A percentile compares a stretch with the other conserved stretches of the same genome.
Conservation (phyloP, 2,113 vertebrate species). For the Hassar affinis region DNA sequence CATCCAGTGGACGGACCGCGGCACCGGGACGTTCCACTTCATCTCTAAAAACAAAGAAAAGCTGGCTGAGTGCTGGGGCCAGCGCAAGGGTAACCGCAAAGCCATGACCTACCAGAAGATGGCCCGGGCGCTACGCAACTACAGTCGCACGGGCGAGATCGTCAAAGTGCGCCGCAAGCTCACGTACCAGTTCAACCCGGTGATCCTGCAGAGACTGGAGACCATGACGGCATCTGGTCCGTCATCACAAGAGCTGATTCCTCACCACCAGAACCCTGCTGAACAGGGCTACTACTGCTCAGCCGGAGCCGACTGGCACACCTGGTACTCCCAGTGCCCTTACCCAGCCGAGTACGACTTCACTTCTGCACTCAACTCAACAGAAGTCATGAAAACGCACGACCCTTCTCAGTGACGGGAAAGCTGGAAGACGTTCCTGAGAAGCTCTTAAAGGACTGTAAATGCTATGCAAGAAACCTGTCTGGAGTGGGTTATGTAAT, state of each 20-base stretch:
- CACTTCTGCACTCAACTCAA: conserved; percentile 58
- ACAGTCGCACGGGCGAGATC: conserved; percentile 93
- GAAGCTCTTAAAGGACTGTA: background rate
- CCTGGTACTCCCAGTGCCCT: conserved; percentile 74
- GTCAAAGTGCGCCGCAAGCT: conserved; percentile 91
- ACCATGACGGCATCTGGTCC: conserved; percentile 56
- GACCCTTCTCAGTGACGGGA: conserved; percentile 28
- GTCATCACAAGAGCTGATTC: conserved; percentile 68
- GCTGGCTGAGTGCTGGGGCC: conserved; percentile 92
- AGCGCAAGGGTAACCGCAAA: conserved; percentile 94
- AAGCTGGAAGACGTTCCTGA: background rate
- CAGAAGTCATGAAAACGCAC: conserved; percentile 54
- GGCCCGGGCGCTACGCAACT: conserved; percentile 94
- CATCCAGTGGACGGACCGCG: conserved; percentile 91
- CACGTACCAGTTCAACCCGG: conserved; percentile 92
- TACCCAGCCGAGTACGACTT: conserved; percentile 72
- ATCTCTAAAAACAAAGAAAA: conserved; percentile 96
- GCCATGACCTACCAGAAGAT: conserved; percentile 99
- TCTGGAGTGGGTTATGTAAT: background rate
- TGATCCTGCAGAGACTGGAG: conserved; percentile 83
- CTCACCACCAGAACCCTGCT: conserved; percentile 63
- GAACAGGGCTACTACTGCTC: conserved; percentile 72
- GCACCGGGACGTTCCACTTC: conserved; percentile 90
- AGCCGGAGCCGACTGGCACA: conserved; percentile 72
- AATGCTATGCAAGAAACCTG: background rate